Evolutionary conservation across 1,140 invertebrate species (phyloP).

Genomic region (Panagrolaimus sp.): DNA sequence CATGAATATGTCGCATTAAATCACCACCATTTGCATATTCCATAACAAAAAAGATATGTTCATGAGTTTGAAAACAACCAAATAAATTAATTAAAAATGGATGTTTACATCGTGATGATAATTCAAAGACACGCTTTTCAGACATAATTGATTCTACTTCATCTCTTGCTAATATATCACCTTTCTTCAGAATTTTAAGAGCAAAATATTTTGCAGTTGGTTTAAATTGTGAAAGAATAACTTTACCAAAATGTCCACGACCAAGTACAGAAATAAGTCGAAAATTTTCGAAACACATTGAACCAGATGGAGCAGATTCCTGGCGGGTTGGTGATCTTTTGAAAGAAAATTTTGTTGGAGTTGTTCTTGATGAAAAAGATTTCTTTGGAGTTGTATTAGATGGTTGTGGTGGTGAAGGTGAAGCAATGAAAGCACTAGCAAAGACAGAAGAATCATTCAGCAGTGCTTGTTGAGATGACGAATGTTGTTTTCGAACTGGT

Average conservation of each 20-base stretch:
- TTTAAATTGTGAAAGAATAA: slow-evolving; percentile 90
- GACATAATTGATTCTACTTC: slow-evolving; percentile 92
- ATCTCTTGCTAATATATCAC: slow-evolving; percentile 93
- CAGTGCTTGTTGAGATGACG: no score
- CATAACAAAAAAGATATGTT: slow-evolving; percentile 98
- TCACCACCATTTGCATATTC: slow-evolving; percentile 80
- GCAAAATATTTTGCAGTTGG: slow-evolving; percentile 89
- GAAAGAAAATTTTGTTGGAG: no score
- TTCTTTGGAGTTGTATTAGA: no score
- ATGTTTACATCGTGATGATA: slow-evolving; percentile 79
- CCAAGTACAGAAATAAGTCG: slow-evolving; percentile 88
- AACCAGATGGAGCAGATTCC: slow-evolving; percentile 19
- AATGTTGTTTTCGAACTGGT: no score
- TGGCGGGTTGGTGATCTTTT: background rate
- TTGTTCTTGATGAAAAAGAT: no score
- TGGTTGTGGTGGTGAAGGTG: no score
- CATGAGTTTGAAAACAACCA: slow-evolving; percentile 94
- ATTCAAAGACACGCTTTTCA: slow-evolving; percentile 97
- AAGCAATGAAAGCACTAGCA: no score
- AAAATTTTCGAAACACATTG: slow-evolving; percentile 82
- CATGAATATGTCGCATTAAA: slow-evolving; percentile 99
- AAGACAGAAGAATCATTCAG: no score
- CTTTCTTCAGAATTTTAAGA: slow-evolving; percentile 96
- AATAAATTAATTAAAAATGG: slow-evolving; percentile 98
- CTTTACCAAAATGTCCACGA: slow-evolving; percentile 97